Percentiles rank a stretch among this genome's conserved stretches.
phyloP scores from a whole-genome alignment of 2,888 invertebrate species.

The Lithophane leautieri region DNA sequence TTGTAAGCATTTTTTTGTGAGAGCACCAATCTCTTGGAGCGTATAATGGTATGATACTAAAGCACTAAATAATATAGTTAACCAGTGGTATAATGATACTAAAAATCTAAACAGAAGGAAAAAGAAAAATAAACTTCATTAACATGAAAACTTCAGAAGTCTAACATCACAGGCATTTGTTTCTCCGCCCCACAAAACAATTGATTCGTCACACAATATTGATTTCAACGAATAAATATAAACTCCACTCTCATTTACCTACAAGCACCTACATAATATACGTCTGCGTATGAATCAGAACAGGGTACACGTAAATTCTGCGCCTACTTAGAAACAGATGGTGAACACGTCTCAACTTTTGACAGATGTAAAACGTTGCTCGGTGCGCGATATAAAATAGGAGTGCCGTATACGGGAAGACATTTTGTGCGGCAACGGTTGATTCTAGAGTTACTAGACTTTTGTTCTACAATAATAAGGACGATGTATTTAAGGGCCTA shows the following conservation, averaged over 20 bases:
- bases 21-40: no score
- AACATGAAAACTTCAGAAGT: neutral
- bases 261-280: conserved; percentile 31
- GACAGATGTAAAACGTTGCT: conserved; percentile 80
- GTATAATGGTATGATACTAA: no score
- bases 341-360: conserved; percentile 78
- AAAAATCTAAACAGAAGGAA: neutral
- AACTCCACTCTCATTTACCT: conserved; percentile 20
- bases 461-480: no score
- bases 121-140: neutral
- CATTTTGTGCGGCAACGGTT: conserved; percentile 6
- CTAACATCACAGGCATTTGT: conserved; percentile 8
- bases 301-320: conserved; percentile 59
- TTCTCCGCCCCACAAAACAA: neutral
- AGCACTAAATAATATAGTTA: no score
- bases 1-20: no score
- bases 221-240: conserved; percentile 34
- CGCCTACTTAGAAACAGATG: conserved; percentile 73
- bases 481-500: no score
- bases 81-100: neutral
- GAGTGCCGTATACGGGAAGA: conserved; percentile 57
- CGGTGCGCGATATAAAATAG: conserved; percentile 74
- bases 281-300: conserved; percentile 58
- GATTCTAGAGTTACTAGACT: neutral
- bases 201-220: conserved; percentile 28